Percentiles rank a stretch among this genome's conserved stretches.
phyloP scores from a whole-genome alignment of 2,888 invertebrate species.

The Thymelicus lineola region DNA sequence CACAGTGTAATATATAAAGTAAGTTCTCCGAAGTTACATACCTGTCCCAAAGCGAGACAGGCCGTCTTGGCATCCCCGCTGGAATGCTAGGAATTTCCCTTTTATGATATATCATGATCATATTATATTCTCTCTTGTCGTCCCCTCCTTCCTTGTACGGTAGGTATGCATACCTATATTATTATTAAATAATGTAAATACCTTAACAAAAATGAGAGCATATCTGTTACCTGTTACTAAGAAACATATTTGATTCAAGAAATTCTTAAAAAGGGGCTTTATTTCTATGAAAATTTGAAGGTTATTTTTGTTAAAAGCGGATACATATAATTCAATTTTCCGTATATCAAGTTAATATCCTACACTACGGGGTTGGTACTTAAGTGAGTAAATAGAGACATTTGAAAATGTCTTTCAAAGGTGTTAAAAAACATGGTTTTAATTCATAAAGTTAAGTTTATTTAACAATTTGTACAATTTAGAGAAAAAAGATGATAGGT shows the following conservation, averaged over 20 bases:
- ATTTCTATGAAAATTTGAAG: too few relatives aligned
- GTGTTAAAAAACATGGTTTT: too few relatives aligned
- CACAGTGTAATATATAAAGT: slow-evolving; percentile 7
- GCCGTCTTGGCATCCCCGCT: slow-evolving; percentile 23
- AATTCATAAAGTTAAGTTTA: too few relatives aligned
- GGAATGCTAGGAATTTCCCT: slow-evolving; percentile 29
- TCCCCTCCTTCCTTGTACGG: neutral
- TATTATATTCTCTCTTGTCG: slow-evolving; percentile 29
- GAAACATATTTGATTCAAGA: neutral
- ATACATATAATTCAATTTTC: too few relatives aligned
- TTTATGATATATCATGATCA: slow-evolving; percentile 30
- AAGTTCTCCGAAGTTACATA: slow-evolving; percentile 10
- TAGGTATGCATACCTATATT: slow-evolving; percentile 4
- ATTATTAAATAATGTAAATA: slow-evolving; percentile 3
- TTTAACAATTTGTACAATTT: too few relatives aligned
- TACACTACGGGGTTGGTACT: too few relatives aligned
- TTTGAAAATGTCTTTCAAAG: too few relatives aligned
- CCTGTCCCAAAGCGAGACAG: slow-evolving; percentile 18
- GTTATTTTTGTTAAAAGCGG: too few relatives aligned
- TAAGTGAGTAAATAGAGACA: too few relatives aligned
- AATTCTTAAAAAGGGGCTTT: neutral
- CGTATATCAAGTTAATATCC: too few relatives aligned
- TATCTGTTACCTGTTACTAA: slow-evolving; percentile 7
- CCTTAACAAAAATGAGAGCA: neutral
- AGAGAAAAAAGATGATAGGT: too few relatives aligned